Evolutionary conservation across 2,888 invertebrate genomes (phyloP).

Genomic region (Drosophila ochracea): DNA sequence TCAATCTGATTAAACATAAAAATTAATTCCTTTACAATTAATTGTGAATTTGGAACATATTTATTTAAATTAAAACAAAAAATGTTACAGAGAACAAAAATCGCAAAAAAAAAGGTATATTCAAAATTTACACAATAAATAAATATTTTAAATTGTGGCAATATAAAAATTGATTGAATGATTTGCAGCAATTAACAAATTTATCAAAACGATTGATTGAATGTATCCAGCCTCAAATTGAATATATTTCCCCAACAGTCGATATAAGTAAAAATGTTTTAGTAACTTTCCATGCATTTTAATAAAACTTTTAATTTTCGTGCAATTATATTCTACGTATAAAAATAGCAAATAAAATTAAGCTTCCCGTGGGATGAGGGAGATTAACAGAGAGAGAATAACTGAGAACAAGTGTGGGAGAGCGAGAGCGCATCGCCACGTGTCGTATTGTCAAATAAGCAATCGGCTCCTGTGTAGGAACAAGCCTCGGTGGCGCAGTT

Average conservation of each 20-base stretch:
- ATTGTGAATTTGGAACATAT: not conserved
- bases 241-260: constrained; percentile 10
- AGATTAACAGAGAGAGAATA: not conserved
- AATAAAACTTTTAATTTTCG: constrained; percentile 13
- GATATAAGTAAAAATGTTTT: constrained; percentile 6
- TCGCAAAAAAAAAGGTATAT: not conserved
- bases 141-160: constrained; percentile 8
- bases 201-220: constrained; percentile 19
- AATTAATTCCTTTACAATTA: not conserved
- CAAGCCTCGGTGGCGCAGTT: constrained; percentile 85
- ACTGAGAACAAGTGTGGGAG: not conserved
- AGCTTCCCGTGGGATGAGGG: not conserved
- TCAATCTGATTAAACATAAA: not conserved
- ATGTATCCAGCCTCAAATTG: constrained; percentile 15
- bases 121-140: not conserved
- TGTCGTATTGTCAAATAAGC: constrained; percentile 46
- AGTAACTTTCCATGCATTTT: constrained; percentile 25
- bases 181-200: constrained; percentile 22
- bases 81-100: not conserved
- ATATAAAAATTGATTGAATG: constrained; percentile 27
- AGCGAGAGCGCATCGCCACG: constrained; percentile 49
- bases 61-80: not conserved
- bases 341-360: not conserved
- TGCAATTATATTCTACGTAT: constrained; percentile 45
- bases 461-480: constrained; percentile 16